Evolutionary conservation across 2,113 vertebrate species (phyloP), one percentile per base, ranked within the genome.

Genomic region (Clarias gariepinus): DNA sequence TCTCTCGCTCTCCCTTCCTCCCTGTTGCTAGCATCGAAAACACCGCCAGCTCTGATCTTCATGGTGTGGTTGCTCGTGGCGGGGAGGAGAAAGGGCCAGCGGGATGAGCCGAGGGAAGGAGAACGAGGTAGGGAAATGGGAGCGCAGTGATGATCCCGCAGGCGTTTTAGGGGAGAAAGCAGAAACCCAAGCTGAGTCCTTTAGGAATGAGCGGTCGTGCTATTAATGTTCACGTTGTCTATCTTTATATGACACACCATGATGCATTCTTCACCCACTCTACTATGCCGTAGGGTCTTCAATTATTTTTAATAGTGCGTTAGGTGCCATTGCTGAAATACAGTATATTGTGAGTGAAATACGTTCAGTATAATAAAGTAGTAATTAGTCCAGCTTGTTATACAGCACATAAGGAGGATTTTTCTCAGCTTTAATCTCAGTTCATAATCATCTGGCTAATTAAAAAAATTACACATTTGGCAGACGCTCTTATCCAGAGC

Each of bases 81-180:
- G 57, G 19, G 36, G 58, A 66, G 25, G 57, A 53, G 36, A 66
- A 87, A 83, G 53, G 74, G 28, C 76, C 76, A 41, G 79, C 57
- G 85, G 86, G 80, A 83, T 86, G 71, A 85, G 85, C 25, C 82
- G 77, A 63, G 53, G 82, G 81, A 87, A 82, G 80, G 77, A 89
- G 71, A 82, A 83, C 83, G 87, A 86, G 30, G 76, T 66, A 81
- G 80, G 66, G 85, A 69, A 83, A 84, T 87, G 90, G 90, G 91
- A 93, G 92, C 90, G 53, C 90, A 92, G 85, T 90, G 92, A 91
- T 87, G 92, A 93, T 94, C 89, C 85, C 78, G 87, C 82, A 83
- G 89, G 82, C 33, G 55, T 55, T n/a, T 74, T 16, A 53, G 73
- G 78, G 79, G 84, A 88, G 71, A 86, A 85, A 89, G 64, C 91